These are phyloP conservation scores for Platysteira castanea DNA, from an alignment of 2,113 vertebrate species.

Conservation along the genomic window DNA sequence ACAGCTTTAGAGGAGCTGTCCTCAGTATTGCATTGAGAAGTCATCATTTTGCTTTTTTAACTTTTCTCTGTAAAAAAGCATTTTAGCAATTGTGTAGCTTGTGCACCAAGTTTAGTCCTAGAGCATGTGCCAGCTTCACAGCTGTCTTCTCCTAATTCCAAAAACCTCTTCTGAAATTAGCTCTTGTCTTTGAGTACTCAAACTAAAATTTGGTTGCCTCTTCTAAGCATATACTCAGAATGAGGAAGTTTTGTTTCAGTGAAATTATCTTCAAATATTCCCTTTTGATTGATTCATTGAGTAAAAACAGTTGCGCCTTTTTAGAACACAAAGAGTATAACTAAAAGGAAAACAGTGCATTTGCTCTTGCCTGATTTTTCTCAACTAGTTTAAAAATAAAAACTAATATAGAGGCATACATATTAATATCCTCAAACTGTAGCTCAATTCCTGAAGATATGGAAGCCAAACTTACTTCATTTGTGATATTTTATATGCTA, in stretches of 20 bases:
- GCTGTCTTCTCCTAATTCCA: not conserved
- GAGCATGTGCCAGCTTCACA: conserved; percentile 23
- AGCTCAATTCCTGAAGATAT: not conserved
- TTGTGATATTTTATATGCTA: not conserved
- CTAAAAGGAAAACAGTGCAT: not conserved
- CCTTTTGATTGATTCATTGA: conserved; percentile 11
- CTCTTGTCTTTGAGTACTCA: not conserved
- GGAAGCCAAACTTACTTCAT: not conserved
- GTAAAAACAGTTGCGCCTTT: not conserved
- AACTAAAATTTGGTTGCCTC: not conserved
- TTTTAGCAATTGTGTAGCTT: conserved; percentile 6
- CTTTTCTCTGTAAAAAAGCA: not conserved
- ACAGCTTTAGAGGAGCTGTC: not conserved
- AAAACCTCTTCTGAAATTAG: not conserved
- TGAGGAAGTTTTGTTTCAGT: not conserved
- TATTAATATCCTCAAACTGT: not conserved
- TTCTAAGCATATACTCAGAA: not conserved
- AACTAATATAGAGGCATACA: not conserved
- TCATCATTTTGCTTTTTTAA: not conserved
- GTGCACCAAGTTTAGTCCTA: conserved; percentile 13
- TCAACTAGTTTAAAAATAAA: not conserved
- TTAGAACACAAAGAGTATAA: not conserved
- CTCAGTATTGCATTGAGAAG: not conserved
- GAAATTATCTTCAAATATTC: not conserved
- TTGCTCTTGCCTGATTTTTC: not conserved